These are phyloP conservation scores for Thera britannica DNA, from an alignment of 2,888 invertebrate genomes.

Conservation along the genomic window DNA sequence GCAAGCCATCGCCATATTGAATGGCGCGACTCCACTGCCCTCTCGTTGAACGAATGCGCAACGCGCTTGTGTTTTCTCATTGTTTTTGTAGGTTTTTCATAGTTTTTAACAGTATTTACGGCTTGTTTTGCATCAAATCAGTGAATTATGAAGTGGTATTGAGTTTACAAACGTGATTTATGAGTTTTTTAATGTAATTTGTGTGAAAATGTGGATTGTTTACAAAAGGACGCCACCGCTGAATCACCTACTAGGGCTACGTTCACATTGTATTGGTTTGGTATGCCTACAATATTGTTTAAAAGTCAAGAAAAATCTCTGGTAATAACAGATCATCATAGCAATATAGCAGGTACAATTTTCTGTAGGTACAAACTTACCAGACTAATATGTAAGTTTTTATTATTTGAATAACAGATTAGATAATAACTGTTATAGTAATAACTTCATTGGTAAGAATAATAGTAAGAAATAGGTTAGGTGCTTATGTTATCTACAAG, in stretches of 20 bases:
- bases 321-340: too few relatives aligned
- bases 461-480: too few relatives aligned
- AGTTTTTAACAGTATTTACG: slow-evolving; percentile 55
- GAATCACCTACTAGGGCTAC: slow-evolving; percentile 59
- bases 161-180: slow-evolving; percentile 44
- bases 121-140: slow-evolving; percentile 52
- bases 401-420: too few relatives aligned
- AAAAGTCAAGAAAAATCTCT: not conserved
- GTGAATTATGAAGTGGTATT: slow-evolving; percentile 59
- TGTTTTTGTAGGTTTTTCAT: slow-evolving; percentile 72
- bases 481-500: too few relatives aligned
- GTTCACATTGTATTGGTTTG: slow-evolving; percentile 56
- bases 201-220: slow-evolving; percentile 51
- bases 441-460: too few relatives aligned
- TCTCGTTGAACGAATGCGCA: slow-evolving; percentile 70
- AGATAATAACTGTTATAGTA: too few relatives aligned
- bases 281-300: not conserved
- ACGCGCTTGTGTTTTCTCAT: slow-evolving; percentile 65
- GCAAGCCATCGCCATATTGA: slow-evolving; percentile 81
- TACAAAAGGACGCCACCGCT: slow-evolving; percentile 60
- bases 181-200: slow-evolving; percentile 47
- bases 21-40: slow-evolving; percentile 67
- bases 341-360: too few relatives aligned
- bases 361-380: too few relatives aligned
- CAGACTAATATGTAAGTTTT: too few relatives aligned